Evolutionary conservation across 2,797 vertebrate species (phyloP), one percentile per base, ranked within the genome.

Genomic region (Acanthornis magna): DNA sequence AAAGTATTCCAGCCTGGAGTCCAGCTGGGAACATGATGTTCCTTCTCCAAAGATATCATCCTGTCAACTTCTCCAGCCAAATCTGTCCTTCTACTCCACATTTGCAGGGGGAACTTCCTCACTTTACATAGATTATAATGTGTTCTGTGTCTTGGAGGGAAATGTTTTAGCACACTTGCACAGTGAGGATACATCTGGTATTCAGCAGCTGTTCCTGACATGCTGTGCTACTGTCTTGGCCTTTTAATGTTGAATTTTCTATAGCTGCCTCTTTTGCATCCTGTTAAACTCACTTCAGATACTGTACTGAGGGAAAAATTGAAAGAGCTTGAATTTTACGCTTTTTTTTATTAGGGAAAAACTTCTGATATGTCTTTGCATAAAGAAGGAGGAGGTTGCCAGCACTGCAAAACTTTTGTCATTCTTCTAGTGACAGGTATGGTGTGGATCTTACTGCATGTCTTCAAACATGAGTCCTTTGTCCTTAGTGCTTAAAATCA

Each of bases 401-500:
- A 61, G 75, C 77, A 73, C 40, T 61, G 60, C 61, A 57, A 83
- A 77, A 65, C 60, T 81, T 85, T 60, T 27, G 48, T 38, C 27
- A 8, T 82, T 62, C 43, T 36, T 88, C 73, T 85, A 60, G 76
- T 58, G 48, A 48, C 20, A 38, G 18, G 27, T 78, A 40, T 54
- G 68, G 30, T 43, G n/a, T 47, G 45, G 70, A 66, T 86, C 53
- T 72, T 71, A n/a, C 54, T 68, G 36, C 12, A 4, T 75, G n/a
- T 66, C 68, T 95, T 96, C 95, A 87, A 93, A 89, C 73, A 74
- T 25, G 9, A 91, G 58, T 72, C 65, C 36, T 50, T 72, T 83
- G 82, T 62, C 36, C 50, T 95, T 90, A 89, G 78, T 86, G 67
- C 40, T 88, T 85, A 51, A 70, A 84, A 95, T 51, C 30, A 16